Evolutionary conservation across 2,888 invertebrate species (phyloP), one percentile per base, ranked within the genome.

Genomic region (Dynastes hyllus): DNA sequence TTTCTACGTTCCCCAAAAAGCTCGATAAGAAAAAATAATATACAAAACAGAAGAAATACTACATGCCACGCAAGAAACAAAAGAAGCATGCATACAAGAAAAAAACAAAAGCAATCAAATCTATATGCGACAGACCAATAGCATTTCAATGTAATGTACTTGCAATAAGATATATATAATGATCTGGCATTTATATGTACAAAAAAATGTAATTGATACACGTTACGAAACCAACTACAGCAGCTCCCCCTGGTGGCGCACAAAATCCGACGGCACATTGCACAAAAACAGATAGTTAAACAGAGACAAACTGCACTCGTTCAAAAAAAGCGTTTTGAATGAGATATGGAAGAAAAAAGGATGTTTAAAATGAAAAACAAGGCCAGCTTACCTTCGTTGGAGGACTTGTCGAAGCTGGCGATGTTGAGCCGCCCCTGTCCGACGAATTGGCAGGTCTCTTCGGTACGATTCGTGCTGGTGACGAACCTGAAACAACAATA

Each of bases 391-490:
- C 92, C 90, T 91, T 91, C 82, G 89, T 85, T 63, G 89, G 88
- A 65, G 90, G 89, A 83, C 89, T 89, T 78, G 89, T 86, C 50
- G 89, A 88, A 84, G 89, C 86, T 83, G 90, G 87, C 84, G 90
- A 88, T 84, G 90, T 87, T 83, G 90, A 85, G 84, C 78, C 58
- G 8, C 88, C 86, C 78, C 87, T 85, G 84, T 90, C 88, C 82
- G 90, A 84, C 83, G 88, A 83, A 84, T 89, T 85, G 83, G 90
- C 85, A 81, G 91, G 88, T 87, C 91, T 89, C 85, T 90, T 91
- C 78, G 90, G 86, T 32, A 90, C 89, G 73, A 89, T 85, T 81
- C 91, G 89, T 78, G 89, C 89, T 3, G 91, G 90, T 1, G 79
- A 67, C 40, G 91, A 91, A 77, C 90, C 92, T 92, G 86, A 65